Conservation (phyloP, 2,888 invertebrate species). For the Allygus modestus region DNA sequence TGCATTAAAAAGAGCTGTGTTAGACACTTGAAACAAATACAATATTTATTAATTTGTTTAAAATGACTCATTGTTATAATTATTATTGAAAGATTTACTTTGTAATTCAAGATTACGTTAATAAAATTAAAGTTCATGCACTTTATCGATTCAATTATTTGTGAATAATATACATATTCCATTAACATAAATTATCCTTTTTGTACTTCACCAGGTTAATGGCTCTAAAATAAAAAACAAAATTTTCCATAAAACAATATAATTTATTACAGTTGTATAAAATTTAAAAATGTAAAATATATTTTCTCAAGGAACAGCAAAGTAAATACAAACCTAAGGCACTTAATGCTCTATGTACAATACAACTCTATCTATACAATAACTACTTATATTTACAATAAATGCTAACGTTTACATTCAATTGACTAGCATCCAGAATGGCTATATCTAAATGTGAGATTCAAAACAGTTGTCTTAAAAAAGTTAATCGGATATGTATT, state of each 20-base stretch:
- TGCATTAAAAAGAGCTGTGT: no score
- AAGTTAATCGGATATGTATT: constrained; percentile 30
- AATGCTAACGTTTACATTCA: constrained; percentile 55
- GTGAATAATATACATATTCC: no score
- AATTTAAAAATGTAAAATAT: constrained; percentile 66
- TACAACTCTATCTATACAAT: constrained; percentile 49
- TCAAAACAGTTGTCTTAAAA: neutral
- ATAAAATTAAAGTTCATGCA: no score
- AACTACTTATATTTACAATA: constrained; percentile 60
- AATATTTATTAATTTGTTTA: no score
- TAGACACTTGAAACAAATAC: no score
- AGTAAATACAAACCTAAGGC: constrained; percentile 69
- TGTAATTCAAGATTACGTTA: no score
- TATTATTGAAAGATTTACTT: no score
- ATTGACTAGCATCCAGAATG: constrained; percentile 69
- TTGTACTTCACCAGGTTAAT: no score
- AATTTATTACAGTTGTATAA: constrained; percentile 65
- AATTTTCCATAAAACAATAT: constrained; percentile 57
- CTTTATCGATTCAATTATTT: no score
- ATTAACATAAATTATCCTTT: no score
- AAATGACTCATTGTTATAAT: no score
- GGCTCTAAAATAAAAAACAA: constrained; percentile 6
- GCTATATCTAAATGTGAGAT: constrained; percentile 63
- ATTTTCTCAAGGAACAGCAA: constrained; percentile 68
- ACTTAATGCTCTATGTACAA: constrained; percentile 65